Conservation (phyloP, 2,113 vertebrate species). For the Romanogobio albipinnatus region DNA sequence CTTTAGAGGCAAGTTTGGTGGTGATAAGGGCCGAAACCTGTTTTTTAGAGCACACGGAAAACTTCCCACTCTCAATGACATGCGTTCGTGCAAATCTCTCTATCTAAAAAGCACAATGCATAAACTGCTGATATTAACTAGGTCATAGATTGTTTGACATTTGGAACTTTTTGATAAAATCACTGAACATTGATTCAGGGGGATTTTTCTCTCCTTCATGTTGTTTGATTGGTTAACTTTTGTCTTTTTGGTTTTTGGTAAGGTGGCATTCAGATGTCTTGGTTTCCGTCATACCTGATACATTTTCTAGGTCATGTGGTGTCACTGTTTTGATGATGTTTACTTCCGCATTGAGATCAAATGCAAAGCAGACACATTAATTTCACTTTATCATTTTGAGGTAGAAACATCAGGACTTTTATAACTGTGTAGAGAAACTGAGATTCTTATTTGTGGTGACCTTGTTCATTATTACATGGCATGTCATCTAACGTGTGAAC, state of each 20-base stretch:
- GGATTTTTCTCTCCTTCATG: neutral
- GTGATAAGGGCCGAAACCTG: neutral
- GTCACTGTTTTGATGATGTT: neutral
- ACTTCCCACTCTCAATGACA: neutral
- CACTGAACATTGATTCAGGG: neutral
- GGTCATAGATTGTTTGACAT: neutral
- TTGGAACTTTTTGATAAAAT: neutral
- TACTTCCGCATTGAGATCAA: neutral
- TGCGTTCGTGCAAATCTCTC: neutral
- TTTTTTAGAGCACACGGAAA: neutral
- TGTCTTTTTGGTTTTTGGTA: neutral
- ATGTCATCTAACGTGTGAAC: neutral
- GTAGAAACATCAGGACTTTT: neutral
- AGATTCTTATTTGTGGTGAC: neutral
- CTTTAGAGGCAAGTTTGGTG: neutral
- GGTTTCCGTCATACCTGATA: neutral
- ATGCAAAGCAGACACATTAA: neutral
- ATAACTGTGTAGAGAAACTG: too few relatives aligned
- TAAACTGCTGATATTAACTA: neutral
- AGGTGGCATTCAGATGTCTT: neutral
- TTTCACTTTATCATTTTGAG: neutral
- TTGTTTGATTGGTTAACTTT: neutral
- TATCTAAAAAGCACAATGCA: neutral
- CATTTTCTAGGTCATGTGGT: neutral
- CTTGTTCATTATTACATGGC: neutral